Base-by-base conservation (phyloP, 2,113 vertebrate species). In the Gadus macrocephalus region DNA sequence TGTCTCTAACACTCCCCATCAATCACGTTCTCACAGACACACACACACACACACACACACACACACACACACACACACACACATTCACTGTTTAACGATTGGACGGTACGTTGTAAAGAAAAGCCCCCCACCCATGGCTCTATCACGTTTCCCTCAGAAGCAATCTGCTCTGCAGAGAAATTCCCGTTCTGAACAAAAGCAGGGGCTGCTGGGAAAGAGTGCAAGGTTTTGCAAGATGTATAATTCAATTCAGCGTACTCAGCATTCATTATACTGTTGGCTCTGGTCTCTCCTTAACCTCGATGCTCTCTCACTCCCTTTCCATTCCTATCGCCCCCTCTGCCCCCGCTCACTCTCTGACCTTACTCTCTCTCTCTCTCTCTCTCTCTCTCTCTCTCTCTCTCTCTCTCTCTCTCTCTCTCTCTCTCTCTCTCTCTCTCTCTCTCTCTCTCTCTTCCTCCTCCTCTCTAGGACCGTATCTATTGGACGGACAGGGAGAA, bases 401-500 rank as follows among this genome's bases (percentile, higher is more conserved):
- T 17, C 55, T 58, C 55, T 17, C 55, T 58, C 15, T 16, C 55
- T 58, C 55, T 3, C 55, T 16, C 55, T n/a, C 55, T 16, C 2
- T 56, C 55, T 16, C 55, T 56, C 55, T 4, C 55, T 16, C 55
- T 12, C 31, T 22, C 15, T 4, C 17, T n/a, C 16, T 15, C 14
- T 16, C 0, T 19, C 16, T 15, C n/a, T 16, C 59, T 62, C 17
- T 19, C 2, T 61, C 15, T 6, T 6, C 14, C 20, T 53, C 35
- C 17, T 78, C 73, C 83, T 78, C 87, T 16, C 15, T 58, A 99
- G 97, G 97, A 99, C 87, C 97, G 92, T 55, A 93, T 99, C 67
- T 99, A 97, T 90, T 99, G 97, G 97, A 99, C 97, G 4, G 97
- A 99, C 87, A 89, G 96, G 82, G 95, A 98, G 88, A 95, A 93